A percentile compares a stretch with the other conserved stretches of the same genome.
Conservation (phyloP, 2,797 vertebrate species). For the Microctenopoma steveboyesi region DNA sequence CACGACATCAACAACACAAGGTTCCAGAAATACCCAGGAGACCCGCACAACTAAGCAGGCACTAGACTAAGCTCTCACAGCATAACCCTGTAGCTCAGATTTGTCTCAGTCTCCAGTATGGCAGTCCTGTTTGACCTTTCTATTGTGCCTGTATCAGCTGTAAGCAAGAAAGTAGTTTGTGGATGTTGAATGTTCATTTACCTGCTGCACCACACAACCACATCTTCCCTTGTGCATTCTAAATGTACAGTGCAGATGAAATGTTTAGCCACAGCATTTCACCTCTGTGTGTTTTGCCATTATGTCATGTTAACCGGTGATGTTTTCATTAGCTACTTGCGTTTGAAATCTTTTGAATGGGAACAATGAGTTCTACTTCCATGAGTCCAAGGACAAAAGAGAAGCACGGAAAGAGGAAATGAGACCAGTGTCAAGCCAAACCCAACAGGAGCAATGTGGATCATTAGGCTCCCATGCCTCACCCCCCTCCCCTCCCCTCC, state of each 20-base stretch:
- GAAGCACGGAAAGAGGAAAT: slow-evolving; percentile 77
- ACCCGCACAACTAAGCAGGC: no score
- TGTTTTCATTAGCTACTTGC: slow-evolving; percentile 58
- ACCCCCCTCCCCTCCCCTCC: slow-evolving; percentile 2
- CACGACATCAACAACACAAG: neutral
- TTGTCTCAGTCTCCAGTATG: neutral
- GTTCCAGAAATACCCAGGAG: neutral
- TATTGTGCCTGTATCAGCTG: neutral
- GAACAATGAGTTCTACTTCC: slow-evolving; percentile 70
- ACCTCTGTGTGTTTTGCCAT: slow-evolving; percentile 10
- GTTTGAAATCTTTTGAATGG: slow-evolving; percentile 54
- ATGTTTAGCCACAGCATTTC: slow-evolving; percentile 13
- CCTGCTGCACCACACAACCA: neutral
- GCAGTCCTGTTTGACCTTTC: neutral
- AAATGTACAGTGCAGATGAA: neutral
- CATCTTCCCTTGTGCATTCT: neutral
- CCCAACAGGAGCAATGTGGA: slow-evolving; percentile 48
- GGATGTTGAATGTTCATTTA: neutral
- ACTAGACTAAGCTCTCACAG: no score
- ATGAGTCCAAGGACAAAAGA: slow-evolving; percentile 69
- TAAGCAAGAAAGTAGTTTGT: neutral
- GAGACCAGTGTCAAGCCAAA: slow-evolving; percentile 62
- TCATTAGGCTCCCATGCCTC: slow-evolving; percentile 34
- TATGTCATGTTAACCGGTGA: slow-evolving; percentile 26
- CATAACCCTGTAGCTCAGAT: no score